Conservation (phyloP, 2,113 vertebrate genomes). For the Alaudala cheleensis region DNA sequence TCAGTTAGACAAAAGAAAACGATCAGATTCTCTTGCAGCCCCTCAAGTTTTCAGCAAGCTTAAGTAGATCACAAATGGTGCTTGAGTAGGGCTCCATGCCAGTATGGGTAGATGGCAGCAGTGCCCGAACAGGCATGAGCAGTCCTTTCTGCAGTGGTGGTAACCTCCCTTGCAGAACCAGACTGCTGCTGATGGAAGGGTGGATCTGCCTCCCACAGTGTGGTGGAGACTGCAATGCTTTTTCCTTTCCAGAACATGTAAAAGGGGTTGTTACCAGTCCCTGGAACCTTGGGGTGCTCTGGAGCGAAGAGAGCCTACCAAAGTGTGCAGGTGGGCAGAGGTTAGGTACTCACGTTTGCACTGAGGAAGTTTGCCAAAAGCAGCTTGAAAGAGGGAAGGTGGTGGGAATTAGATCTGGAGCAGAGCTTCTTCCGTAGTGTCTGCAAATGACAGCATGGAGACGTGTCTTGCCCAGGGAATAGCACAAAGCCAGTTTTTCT, state of each 20-base stretch:
- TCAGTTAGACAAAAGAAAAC: not conserved
- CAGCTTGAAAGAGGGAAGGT: not conserved
- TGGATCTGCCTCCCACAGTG: not conserved
- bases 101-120: not conserved
- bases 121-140: not conserved
- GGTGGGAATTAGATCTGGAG: not conserved
- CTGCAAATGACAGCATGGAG: fast-evolving
- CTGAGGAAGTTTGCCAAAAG: not conserved
- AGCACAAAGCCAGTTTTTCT: not conserved
- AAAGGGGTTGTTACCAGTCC: fast-evolving
- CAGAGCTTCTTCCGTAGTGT: not conserved
- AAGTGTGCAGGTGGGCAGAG: not conserved
- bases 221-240: fast-evolving
- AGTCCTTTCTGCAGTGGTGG: not conserved
- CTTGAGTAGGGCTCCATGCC: not conserved
- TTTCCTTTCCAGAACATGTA: fast-evolving
- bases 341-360: not conserved
- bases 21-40: not conserved
- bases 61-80: not conserved
- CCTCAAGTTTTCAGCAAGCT: not conserved
- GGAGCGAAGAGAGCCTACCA: not conserved
- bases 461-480: not conserved
- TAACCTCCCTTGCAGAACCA: not conserved
- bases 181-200: not conserved
- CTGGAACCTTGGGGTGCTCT: not conserved